Conservation (phyloP, 2,797 vertebrate genomes). For the Phoxinus dragarum region DNA sequence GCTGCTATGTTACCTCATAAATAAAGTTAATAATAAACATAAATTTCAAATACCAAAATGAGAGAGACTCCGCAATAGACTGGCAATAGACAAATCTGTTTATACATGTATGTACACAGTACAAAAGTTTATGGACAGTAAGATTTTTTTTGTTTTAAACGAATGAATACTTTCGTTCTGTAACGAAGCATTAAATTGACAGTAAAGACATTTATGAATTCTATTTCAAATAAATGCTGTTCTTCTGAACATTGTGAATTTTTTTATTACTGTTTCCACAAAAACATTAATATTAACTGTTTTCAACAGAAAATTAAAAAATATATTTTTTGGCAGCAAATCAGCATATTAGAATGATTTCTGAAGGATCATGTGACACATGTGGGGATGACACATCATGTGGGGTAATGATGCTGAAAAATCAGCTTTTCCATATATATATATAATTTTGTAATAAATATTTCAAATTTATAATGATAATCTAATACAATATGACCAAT, state of each 20-base stretch:
- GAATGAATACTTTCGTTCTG: background rate
- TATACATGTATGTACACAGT: background rate
- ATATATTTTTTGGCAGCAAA: background rate
- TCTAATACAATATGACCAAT: too few species aligned
- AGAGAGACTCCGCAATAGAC: background rate
- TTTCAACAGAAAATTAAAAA: background rate
- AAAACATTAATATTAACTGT: background rate
- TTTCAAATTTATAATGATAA: background rate
- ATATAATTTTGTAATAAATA: background rate
- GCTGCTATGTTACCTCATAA: background rate
- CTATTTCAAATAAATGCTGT: background rate
- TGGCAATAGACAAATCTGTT: background rate
- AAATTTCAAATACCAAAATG: constrained; percentile 12
- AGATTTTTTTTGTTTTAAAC: background rate
- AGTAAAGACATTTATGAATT: background rate
- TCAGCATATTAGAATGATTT: background rate
- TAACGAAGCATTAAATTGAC: background rate
- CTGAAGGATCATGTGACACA: background rate
- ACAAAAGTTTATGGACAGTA: background rate
- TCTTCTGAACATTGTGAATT: background rate
- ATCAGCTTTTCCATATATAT: background rate
- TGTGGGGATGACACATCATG: too few species aligned
- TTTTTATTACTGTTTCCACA: background rate
- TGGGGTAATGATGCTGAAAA: too few species aligned
- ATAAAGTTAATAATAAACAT: constrained; percentile 40